Percentiles rank a stretch among this genome's conserved stretches.
Evolutionary conservation across 2,113 vertebrate genomes (phyloP).

Genomic region (Nipponia nippon): DNA sequence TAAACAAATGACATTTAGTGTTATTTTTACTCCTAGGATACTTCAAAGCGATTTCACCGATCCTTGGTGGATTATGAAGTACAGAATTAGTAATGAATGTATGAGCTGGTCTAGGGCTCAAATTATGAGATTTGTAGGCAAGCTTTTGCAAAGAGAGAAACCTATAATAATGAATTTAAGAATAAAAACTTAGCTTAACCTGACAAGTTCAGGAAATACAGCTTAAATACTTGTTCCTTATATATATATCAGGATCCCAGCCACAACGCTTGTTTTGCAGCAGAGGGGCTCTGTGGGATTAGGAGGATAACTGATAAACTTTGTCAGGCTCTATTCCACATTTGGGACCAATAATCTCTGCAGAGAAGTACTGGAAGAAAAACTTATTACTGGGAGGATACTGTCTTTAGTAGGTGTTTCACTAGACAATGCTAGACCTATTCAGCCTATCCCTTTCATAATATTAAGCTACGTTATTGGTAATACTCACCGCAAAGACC

Average conservation of each 20-base stretch:
- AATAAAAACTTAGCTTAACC: not conserved
- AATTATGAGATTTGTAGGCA: not conserved
- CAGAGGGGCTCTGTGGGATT: not conserved
- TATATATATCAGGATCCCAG: not conserved
- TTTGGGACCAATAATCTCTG: not conserved
- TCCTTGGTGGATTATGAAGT: constrained; percentile 13
- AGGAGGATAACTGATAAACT: not conserved
- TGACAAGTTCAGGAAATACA: not conserved
- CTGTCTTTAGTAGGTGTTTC: not conserved
- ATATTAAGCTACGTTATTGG: not conserved
- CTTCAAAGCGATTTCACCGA: not conserved
- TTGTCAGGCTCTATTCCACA: not conserved
- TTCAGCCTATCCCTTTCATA: not conserved
- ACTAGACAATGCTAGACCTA: not conserved
- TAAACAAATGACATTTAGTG: constrained; percentile 25
- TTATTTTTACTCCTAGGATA: constrained; percentile 10
- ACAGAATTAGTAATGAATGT: not conserved
- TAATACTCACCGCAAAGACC: not conserved
- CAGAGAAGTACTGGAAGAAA: not conserved
- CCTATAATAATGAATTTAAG: not conserved
- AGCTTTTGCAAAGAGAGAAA: not conserved
- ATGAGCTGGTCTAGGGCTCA: not conserved
- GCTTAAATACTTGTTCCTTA: not conserved
- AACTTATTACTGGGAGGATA: not conserved
- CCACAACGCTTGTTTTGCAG: not conserved